Evolutionary conservation across 1,140 invertebrate species (phyloP), one percentile per base, ranked within the genome.

Genomic region (Armadillidium nasatum): DNA sequence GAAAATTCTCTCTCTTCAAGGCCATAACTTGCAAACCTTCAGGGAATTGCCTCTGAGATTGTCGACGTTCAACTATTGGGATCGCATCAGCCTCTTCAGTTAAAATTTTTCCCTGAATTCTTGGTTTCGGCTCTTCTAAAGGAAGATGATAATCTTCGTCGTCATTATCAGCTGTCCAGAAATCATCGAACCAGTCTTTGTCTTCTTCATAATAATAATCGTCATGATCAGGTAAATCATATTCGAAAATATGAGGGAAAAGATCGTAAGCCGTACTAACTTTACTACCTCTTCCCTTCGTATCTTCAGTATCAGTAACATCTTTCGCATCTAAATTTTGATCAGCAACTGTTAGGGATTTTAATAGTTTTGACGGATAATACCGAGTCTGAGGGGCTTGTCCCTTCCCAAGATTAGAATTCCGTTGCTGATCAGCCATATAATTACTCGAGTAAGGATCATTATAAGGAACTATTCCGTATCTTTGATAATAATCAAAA

Each of bases 161-260:
- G 7, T 75, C 60, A 15, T 45, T 11, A 15, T 23, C 22, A 4
- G 19, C 45, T 22, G 33, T 60, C 73, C 73, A 75, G 44, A 75
- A 68, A 0, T 67, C 74, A 19, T 76, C 73, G 68, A 76, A 74
- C 22, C 76, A 78, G 44, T 78, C 50, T 23, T 68, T 69, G 19
- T 78, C 74, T 15, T 80, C 79, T 11, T 80, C 77, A 44, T 80
- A 78, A 69, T 80, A 80, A 54, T 80, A 80, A 21, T 80, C 79
- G 68, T 80, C 77, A 67, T 80, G 77, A 45, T 72, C 72, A 4
- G 74, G 67, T 13, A 80, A 76, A 44, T 80, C 77, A 15, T 80
- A 78, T 44, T 78, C 75, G 54, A 80, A 80, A 15, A 80, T 76
- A 23, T 80, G 79, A 13, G 79, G 79, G 23, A 80, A 80, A 6